Evolutionary conservation across 2,113 vertebrate species (phyloP).

Genomic region (Tragelaphus scriptus): DNA sequence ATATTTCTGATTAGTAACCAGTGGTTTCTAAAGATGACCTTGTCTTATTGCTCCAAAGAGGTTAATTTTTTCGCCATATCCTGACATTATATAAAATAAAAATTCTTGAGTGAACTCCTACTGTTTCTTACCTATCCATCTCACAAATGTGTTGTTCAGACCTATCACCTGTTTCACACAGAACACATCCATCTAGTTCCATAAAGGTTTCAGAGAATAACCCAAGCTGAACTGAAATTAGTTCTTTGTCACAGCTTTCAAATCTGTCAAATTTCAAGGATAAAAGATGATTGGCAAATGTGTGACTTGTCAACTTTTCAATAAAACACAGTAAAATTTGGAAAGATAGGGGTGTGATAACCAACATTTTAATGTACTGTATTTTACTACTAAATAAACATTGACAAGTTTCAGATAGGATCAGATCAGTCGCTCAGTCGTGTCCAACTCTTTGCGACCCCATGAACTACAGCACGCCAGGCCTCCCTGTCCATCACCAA

Average conservation of each 20-base stretch:
- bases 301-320: not conserved
- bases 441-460: no score
- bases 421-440: no score
- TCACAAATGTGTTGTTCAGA: conserved; percentile 20
- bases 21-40: not conserved
- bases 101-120: not conserved
- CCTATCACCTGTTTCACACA: conserved; percentile 8
- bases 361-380: not conserved
- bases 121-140: conserved; percentile 25
- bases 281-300: conserved; percentile 20
- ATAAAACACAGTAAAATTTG: not conserved
- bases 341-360: not conserved
- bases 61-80: not conserved
- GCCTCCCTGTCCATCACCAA: no score
- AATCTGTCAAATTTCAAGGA: conserved; percentile 15
- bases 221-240: conserved; percentile 28
- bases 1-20: not conserved
- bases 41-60: not conserved
- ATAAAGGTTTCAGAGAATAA: conserved; percentile 28
- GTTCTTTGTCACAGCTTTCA: conserved; percentile 28
- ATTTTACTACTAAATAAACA: not conserved
- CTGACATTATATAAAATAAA: conserved; percentile 14
- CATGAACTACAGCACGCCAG: no score
- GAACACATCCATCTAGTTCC: conserved; percentile 19
- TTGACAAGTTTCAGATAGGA: not conserved